These are phyloP conservation scores for Ladona fulva DNA, from an alignment of 1,140 invertebrate genomes.

Conservation along the genomic window DNA sequence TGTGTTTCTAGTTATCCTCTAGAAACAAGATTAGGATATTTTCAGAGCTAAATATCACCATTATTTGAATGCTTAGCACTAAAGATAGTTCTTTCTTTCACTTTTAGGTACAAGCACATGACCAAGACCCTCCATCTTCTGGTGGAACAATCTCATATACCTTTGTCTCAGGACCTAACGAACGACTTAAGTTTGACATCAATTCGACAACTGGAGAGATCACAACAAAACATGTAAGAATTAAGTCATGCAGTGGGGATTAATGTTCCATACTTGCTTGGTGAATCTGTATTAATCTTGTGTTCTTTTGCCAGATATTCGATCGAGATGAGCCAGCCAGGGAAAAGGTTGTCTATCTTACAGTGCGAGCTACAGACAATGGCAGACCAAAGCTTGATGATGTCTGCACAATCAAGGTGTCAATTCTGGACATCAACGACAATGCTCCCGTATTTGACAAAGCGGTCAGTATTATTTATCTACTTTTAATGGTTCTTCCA, in stretches of 20 bases:
- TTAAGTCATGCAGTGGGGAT: neutral
- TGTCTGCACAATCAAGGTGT: slow-evolving; percentile 79
- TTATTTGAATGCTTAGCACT: slow-evolving; percentile 49
- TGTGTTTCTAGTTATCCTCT: no score
- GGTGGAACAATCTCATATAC: slow-evolving; percentile 72
- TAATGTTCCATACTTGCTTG: neutral
- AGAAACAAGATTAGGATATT: no score
- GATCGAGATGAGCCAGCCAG: slow-evolving; percentile 77
- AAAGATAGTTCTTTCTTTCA: slow-evolving; percentile 37
- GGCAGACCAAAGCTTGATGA: slow-evolving; percentile 73
- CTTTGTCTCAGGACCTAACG: slow-evolving; percentile 61
- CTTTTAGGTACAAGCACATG: slow-evolving; percentile 43
- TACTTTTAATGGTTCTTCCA: no score
- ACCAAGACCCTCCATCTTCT: slow-evolving; percentile 56
- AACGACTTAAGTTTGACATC: slow-evolving; percentile 68
- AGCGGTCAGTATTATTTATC: slow-evolving; percentile 43
- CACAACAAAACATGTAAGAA: slow-evolving; percentile 53
- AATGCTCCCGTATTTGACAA: slow-evolving; percentile 79
- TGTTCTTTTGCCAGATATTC: slow-evolving; percentile 44
- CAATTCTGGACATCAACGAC: slow-evolving; percentile 80
- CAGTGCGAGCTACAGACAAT: slow-evolving; percentile 75
- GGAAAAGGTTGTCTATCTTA: slow-evolving; percentile 73
- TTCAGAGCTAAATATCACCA: no score
- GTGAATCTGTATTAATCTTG: neutral
- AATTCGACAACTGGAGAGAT: slow-evolving; percentile 64